Evolutionary conservation across 1,140 invertebrate species (phyloP), one percentile per base, ranked within the genome.

Genomic region (Hyles vespertilio): DNA sequence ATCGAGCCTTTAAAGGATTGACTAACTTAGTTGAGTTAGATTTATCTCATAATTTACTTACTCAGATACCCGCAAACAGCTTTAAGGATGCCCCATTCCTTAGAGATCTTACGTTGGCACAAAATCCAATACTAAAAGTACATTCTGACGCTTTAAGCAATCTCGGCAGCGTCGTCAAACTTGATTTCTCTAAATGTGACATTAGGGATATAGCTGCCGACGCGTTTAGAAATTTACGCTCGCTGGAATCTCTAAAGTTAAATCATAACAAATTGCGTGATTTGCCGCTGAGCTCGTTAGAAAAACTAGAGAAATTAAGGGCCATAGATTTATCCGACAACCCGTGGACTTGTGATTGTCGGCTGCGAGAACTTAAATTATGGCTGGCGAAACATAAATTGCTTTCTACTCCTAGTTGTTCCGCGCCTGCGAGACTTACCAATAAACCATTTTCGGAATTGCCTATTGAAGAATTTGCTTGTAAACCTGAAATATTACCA

Each of bases 331-430:
- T 98, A 45, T 96, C 98, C 65, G 95, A 96, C 57, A 98, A 98
- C 89, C 96, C 95, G 0, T 98, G 96, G 96, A 91, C 93, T 36
- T 98, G 97, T 74, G 96, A 98, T 75, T 98, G 96, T 78, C 92
- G 94, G 12, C 79, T 98, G 55, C 89, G 96, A 22, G 93, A 95
- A 57, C 92, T 96, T 57, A 96, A 97, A 74, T 90, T 94, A 64
- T 98, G 96, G 96, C 83, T 98, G 36, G 92, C 93, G 4, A 92
- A 94, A 61, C 93, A 95, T 65, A 97, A 97, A 70, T 92, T 98
- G 32, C 95, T 96, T 4, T 94, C 93, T 54, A 91, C 94, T 0
- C 96, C 96, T 0, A 81, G 92, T 5, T 98, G 97, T 72, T 91
- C 92, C 0, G 92, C 92, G 0, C 95, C 95, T 0, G 90, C 92